A percentile compares a stretch with the other conserved stretches of the same genome.
Evolutionary conservation across 2,888 invertebrate species (phyloP).

Genomic region (Incurvaria masculella): DNA sequence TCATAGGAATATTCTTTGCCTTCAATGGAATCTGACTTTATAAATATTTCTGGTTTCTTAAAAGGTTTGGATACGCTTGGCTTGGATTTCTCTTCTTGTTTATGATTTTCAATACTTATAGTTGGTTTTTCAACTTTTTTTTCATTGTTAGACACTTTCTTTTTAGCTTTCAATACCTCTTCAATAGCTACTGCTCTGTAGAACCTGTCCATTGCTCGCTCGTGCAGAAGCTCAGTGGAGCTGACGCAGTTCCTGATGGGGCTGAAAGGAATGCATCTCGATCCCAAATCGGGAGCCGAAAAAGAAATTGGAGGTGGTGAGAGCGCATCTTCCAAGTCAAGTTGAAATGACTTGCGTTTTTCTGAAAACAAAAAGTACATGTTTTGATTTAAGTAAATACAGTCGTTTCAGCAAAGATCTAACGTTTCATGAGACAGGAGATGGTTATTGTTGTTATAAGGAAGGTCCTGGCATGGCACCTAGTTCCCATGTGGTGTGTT

Average conservation of each 20-base stretch:
- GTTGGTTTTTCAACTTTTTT: constrained; percentile 20
- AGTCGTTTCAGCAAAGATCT: too few species aligned
- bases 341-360: constrained; percentile 58
- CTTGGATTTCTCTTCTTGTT: constrained; percentile 11
- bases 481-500: too few species aligned
- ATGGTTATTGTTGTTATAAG: too few species aligned
- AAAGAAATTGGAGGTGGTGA: constrained; percentile 78
- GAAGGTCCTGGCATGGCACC: too few species aligned
- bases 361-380: constrained; percentile 30
- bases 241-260: constrained; percentile 72
- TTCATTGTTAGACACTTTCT: too few species aligned
- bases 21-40: constrained; percentile 37
- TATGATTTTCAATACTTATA: constrained; percentile 19
- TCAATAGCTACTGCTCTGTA: constrained; percentile 75
- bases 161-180: constrained; percentile 56
- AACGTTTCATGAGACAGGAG: too few species aligned
- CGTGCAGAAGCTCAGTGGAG: constrained; percentile 79
- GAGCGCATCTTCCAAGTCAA: constrained; percentile 64
- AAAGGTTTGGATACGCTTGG: background rate
- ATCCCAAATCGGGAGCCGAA: constrained; percentile 75
- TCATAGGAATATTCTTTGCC: constrained; percentile 23
- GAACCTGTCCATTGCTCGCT: constrained; percentile 77
- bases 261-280: constrained; percentile 47
- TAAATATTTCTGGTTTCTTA: constrained; percentile 26
- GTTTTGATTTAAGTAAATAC: too few species aligned